Conservation (phyloP, 2,113 vertebrate genomes). For the Ursus arctos region DNA sequence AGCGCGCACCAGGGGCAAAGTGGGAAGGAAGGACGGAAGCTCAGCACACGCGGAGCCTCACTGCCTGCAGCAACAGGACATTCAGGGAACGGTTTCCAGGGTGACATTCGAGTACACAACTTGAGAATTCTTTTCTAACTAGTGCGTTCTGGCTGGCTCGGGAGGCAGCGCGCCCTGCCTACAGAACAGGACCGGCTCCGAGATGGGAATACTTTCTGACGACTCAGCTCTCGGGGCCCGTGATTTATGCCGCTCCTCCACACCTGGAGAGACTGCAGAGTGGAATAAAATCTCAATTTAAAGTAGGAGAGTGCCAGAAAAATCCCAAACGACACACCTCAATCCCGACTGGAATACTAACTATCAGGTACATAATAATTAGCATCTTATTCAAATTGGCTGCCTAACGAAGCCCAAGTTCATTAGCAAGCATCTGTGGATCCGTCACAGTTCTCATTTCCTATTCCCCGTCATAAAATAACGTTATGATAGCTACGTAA, state of each 20-base stretch:
- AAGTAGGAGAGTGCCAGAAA: not conserved
- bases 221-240: not conserved
- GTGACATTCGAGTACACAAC: not conserved
- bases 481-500: not conserved
- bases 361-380: not conserved
- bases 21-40: not conserved
- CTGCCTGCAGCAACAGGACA: not conserved
- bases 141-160: not conserved
- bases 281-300: not conserved
- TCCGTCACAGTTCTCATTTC: not conserved
- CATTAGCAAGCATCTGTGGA: not conserved
- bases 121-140: not conserved
- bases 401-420: constrained; percentile 35
- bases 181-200: fast-evolving
- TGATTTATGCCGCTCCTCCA: not conserved
- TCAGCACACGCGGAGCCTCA: fast-evolving
- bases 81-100: not conserved
- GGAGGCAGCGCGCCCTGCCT: not conserved
- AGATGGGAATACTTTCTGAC: not conserved
- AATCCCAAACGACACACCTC: not conserved
- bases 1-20: fast-evolving
- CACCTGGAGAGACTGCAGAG: not conserved
- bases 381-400: not conserved
- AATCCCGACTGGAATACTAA: not conserved
- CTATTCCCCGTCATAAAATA: not conserved